A percentile compares a stretch with the other conserved stretches of the same genome.
These are phyloP conservation scores for Rallus limicola DNA, from an alignment of 2,113 vertebrate genomes.

Conservation along the genomic window DNA sequence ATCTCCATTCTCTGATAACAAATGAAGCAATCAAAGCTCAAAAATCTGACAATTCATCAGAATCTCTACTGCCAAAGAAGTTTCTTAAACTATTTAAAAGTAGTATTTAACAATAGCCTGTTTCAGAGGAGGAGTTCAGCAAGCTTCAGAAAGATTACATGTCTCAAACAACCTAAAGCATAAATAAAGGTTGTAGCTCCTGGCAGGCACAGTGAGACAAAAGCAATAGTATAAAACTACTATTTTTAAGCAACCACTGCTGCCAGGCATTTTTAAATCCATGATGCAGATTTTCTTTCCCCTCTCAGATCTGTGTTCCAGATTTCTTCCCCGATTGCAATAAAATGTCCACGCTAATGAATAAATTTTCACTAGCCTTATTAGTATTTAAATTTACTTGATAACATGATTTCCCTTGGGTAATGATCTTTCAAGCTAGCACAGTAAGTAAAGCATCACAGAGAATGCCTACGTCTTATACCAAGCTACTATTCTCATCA, in stretches of 20 bases:
- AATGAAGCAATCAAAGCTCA: background rate
- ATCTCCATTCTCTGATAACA: background rate
- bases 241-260: background rate
- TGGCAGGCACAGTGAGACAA: background rate
- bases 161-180: background rate
- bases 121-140: background rate
- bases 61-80: background rate
- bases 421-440: background rate
- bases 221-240: background rate
- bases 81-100: background rate
- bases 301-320: background rate
- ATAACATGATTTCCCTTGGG: background rate
- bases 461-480: background rate
- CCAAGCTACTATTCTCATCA: background rate
- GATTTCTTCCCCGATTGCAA: background rate
- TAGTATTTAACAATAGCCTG: background rate
- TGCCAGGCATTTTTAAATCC: constrained; percentile 1
- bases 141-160: background rate
- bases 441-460: background rate
- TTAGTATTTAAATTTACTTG: background rate
- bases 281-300: background rate
- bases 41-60: background rate
- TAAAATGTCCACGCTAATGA: background rate
- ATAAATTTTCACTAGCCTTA: background rate
- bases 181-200: background rate